Conservation (phyloP, 2,113 vertebrate species). For the Sinocyclocheilus rhinocerous region DNA sequence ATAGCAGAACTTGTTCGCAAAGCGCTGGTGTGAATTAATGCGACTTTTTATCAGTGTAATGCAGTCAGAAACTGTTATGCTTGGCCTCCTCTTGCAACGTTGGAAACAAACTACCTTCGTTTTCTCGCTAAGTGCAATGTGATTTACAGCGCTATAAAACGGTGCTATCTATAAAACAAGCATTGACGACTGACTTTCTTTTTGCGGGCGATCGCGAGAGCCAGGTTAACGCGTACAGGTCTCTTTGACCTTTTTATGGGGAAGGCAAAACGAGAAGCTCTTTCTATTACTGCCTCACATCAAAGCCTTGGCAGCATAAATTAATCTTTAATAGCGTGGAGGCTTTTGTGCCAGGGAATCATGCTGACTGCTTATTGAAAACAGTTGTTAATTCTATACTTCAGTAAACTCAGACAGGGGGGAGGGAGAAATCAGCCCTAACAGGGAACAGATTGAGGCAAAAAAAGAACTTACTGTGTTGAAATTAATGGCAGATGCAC, state of each 20-base stretch:
- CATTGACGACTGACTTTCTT: slow-evolving; percentile 19
- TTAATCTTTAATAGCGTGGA: slow-evolving; percentile 80
- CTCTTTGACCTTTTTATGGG: slow-evolving; percentile 64
- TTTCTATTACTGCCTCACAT: slow-evolving; percentile 72
- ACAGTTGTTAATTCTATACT: slow-evolving; percentile 98
- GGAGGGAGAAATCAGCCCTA: slow-evolving; percentile 76
- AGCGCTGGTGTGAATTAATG: slow-evolving; percentile 51
- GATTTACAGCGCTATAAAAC: slow-evolving; percentile 38
- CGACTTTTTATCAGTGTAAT: background rate
- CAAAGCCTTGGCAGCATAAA: slow-evolving; percentile 80
- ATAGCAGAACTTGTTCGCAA: slow-evolving; percentile 22
- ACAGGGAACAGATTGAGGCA: slow-evolving; percentile 94
- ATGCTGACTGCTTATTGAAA: slow-evolving; percentile 94
- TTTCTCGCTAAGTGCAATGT: slow-evolving; percentile 35
- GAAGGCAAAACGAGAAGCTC: slow-evolving; percentile 50
- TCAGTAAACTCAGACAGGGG: slow-evolving; percentile 87
- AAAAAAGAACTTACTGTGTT: slow-evolving; percentile 90
- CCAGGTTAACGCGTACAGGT: slow-evolving; percentile 63
- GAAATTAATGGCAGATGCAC: slow-evolving; percentile 96
- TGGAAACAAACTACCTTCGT: slow-evolving; percentile 5
- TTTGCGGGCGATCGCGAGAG: slow-evolving; percentile 37
- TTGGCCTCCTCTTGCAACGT: background rate
- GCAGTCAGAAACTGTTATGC: slow-evolving; percentile 37
- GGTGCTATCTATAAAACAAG: slow-evolving; percentile 24
- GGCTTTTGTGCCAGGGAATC: slow-evolving; percentile 79